These are phyloP conservation scores for Saccopteryx bilineata DNA, from an alignment of 2,113 vertebrate species.

Conservation along the genomic window DNA sequence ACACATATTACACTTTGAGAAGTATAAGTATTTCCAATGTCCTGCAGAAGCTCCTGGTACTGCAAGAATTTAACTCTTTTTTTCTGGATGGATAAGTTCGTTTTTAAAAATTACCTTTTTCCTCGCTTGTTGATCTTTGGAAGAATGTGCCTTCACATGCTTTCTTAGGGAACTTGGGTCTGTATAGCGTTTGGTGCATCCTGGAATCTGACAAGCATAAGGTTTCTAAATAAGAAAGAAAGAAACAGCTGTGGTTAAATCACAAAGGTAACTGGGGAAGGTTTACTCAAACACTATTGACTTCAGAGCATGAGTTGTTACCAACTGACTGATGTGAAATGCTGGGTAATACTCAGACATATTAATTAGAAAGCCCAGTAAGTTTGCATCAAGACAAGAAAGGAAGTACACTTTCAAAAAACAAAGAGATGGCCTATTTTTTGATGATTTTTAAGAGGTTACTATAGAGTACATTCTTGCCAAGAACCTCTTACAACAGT, in stretches of 20 bases:
- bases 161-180: constrained; percentile 98
- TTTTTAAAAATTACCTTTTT: constrained; percentile 93
- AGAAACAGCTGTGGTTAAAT: constrained; percentile 68
- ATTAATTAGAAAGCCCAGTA: constrained; percentile 62
- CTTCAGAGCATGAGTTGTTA: constrained; percentile 61
- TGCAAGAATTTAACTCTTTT: constrained; percentile 42
- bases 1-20: constrained; percentile 43
- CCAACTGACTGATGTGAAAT: neutral
- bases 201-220: constrained; percentile 97
- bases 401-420: constrained; percentile 63
- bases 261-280: constrained; percentile 37
- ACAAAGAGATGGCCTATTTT: constrained; percentile 61
- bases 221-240: constrained; percentile 93
- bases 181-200: constrained; percentile 97
- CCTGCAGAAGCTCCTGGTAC: neutral
- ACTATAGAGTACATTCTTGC: neutral
- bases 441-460: constrained; percentile 68
- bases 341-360: constrained; percentile 12
- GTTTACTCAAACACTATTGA: constrained; percentile 45
- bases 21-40: neutral
- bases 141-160: constrained; percentile 97
- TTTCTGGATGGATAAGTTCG: neutral
- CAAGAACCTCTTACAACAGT: constrained; percentile 50
- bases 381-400: constrained; percentile 66
- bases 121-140: constrained; percentile 94